Evolutionary conservation across 2,888 invertebrate species (phyloP), one percentile per base, ranked within the genome.

Genomic region (Mythimna ferrago): DNA sequence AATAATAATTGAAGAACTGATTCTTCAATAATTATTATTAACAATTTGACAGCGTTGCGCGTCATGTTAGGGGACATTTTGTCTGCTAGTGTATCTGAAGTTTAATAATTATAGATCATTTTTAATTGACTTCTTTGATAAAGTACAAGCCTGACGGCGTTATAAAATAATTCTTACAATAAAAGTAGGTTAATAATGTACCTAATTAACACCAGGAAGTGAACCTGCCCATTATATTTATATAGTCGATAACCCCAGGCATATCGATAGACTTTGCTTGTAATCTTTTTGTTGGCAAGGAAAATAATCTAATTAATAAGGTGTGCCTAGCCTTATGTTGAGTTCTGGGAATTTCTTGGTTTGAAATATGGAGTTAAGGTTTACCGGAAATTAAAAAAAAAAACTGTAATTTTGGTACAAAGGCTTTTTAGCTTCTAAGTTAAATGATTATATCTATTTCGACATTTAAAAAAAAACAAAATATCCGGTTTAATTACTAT

Each of bases 141-240:
- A 66, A 60, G 1, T 6, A 11, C 10, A 3, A 10, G 3, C 32
- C 19, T 38, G 61, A 48, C 4, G 48, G 3, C 9, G 9, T 11
- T 64, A 32, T 14, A 60, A 10, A 19, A 66, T 48, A 73, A 73
- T 61, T 51, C 14, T 54, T 54, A 38, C 1, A 67, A 54, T 38
- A 64, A 73, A 80, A 78, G 26, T 57, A 11, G 63, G 69, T 78
- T 80, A 74, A 61, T 65, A 63, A 65, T 53, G 54, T 54, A 64
- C 51, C 51, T 82, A 78, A 85, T 85, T 85, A 84, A 19, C 6
- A 2, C 35, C 85, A 86, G 85, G 85, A 85, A 78, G 41, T 76
- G 57, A 64, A 54, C 73, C 63, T 62, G 53, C 61, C 62, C 70
- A 71, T 84, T 84, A 75, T 80, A 63, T 73, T 61, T 64, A 71